Evolutionary conservation across 2,797 vertebrate genomes (phyloP).

Genomic region (Sorex maritimensis): DNA sequence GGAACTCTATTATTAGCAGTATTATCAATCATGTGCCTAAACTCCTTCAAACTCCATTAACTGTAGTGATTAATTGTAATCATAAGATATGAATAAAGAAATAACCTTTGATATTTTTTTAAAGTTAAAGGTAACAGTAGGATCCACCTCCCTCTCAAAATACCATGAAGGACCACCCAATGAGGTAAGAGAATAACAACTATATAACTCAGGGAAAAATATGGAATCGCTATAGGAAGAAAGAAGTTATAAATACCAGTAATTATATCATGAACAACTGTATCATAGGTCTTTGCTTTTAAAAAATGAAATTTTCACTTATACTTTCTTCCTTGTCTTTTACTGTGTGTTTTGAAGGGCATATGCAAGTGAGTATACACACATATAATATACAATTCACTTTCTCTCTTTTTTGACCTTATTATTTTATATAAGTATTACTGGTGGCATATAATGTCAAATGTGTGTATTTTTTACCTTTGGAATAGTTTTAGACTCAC

Average conservation of each 20-base stretch:
- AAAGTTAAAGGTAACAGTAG: neutral
- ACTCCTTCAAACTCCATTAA: too few species aligned
- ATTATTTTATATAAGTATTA: slow-evolving; percentile 44
- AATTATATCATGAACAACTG: neutral
- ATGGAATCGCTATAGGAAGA: neutral
- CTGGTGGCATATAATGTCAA: slow-evolving; percentile 19
- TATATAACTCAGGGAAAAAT: neutral
- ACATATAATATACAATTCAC: neutral
- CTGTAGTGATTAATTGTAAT: too few species aligned
- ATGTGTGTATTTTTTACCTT: slow-evolving; percentile 27
- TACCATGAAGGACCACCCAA: slow-evolving; percentile 2
- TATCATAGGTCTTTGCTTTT: too few species aligned
- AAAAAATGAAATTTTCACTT: slow-evolving; percentile 42
- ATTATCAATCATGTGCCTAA: too few species aligned
- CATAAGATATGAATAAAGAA: too few species aligned
- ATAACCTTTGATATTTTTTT: too few species aligned
- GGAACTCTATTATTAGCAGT: too few species aligned
- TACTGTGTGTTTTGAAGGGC: neutral
- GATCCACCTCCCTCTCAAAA: accelerated
- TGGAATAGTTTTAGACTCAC: slow-evolving; percentile 38
- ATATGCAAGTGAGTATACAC: neutral
- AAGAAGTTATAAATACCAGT: neutral
- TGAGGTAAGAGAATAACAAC: slow-evolving; percentile 30
- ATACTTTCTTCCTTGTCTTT: neutral
- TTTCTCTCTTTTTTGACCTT: neutral